Percentiles rank a stretch among this genome's conserved stretches.
Conservation (phyloP, 1,140 invertebrate genomes). For the Ruditapes philippinarum region DNA sequence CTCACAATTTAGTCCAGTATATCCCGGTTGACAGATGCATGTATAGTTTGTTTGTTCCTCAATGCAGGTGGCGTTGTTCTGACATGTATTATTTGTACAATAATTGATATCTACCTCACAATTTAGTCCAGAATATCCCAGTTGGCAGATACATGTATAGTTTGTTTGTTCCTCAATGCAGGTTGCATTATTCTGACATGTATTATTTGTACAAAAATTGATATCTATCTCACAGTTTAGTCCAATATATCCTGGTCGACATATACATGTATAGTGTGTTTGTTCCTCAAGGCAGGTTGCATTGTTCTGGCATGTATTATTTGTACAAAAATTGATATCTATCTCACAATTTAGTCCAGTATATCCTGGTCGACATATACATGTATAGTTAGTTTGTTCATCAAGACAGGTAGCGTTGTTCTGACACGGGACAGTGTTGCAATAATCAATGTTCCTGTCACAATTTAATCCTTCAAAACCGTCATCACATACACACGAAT, state of each 20-base stretch:
- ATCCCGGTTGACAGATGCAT: too few species aligned
- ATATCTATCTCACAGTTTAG: too few species aligned
- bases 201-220: too few species aligned
- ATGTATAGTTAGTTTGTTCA: not conserved
- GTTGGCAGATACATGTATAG: slow-evolving; percentile 69
- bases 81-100: not conserved
- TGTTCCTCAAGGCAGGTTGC: not conserved
- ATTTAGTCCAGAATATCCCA: slow-evolving; percentile 74
- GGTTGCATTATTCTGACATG: not conserved
- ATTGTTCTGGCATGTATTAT: not conserved
- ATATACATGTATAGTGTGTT: slow-evolving; percentile 2
- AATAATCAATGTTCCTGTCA: not conserved
- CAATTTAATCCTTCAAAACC: not conserved
- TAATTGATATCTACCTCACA: slow-evolving; percentile 18
- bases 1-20: too few species aligned
- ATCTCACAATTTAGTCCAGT: not conserved
- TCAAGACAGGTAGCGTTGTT: not conserved
- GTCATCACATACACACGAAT: not conserved
- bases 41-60: too few species aligned
- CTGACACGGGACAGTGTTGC: not conserved
- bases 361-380: not conserved
- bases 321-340: not conserved
- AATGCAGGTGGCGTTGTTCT: not conserved
- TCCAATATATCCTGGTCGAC: too few species aligned
- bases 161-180: not conserved